phyloP scores from a whole-genome alignment of 1,140 invertebrate species.

The Adoxophyes honmai region DNA sequence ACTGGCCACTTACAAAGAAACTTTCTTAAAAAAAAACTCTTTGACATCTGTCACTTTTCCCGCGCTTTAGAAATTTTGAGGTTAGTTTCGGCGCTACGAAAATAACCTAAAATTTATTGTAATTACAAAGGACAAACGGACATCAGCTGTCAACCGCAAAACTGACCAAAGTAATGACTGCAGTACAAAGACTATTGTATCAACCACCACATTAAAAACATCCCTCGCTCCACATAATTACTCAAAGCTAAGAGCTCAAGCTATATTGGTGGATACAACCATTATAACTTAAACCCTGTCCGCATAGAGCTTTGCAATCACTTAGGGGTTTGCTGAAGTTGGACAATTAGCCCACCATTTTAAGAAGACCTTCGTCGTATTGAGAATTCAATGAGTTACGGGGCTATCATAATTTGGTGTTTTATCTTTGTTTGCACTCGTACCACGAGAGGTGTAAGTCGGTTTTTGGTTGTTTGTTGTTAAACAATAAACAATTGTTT shows the following conservation, averaged over 20 bases:
- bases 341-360: not conserved
- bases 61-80: not conserved
- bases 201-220: not conserved
- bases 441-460: not conserved
- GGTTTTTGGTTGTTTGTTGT: conserved; percentile 13
- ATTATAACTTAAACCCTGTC: not conserved
- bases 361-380: not conserved
- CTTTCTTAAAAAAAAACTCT: not conserved
- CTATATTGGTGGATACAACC: not conserved
- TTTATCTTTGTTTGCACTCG: not conserved
- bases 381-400: not conserved
- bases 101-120: conserved; percentile 10
- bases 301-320: not conserved
- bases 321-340: not conserved
- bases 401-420: not conserved
- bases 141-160: conserved; percentile 13
- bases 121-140: conserved; percentile 8
- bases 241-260: not conserved
- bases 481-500: conserved; percentile 16
- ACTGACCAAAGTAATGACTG: conserved; percentile 13
- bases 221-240: not conserved
- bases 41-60: conserved; percentile 3
- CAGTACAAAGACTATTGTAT: conserved; percentile 5
- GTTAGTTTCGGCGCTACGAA: not conserved
- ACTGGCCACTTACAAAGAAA: conserved; percentile 10